Evolutionary conservation across 2,797 vertebrate genomes (phyloP), one percentile per base, ranked within the genome.

Genomic region (Enteromius radiatus): DNA sequence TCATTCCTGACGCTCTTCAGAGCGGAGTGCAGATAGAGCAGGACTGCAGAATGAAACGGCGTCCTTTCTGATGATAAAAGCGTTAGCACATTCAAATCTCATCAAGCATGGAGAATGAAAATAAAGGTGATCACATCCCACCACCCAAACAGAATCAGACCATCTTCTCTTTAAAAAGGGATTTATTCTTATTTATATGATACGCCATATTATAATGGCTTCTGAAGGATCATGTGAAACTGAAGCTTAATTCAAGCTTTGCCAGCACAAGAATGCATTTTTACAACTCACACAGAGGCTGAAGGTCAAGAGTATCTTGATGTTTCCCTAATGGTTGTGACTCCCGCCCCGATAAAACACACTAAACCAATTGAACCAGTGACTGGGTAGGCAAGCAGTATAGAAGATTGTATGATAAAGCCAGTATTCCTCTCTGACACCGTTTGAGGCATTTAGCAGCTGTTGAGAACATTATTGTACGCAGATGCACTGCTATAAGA

Each of bases 1-100:
- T 73, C 54, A 63, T 71, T 71, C 54, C 54, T 81, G 36, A 73
- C 68, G 5, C 79, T 73, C 68, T 45, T 45, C 68, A 73, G 59
- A 67, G 61, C 52, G 36, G 45, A 82, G 41, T 31, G 68, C 68
- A 73, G 79, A 63, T 63, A 81, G 52, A 73, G 68, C 19, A 63
- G 33, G 80, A 75, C 31, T 43, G 59, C 70, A 54, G 71, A 64
- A 81, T 49, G 9, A 63, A 69, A 74, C 54, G 9, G 56, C 36
- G 33, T 59, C 47, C 36, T 63, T 59, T 61, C 71, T 81, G 68
- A 67, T 10, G 61, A 73, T 65, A 19, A 52, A 52, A 74, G 67
- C 7, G 21, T 36, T 59, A 43, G 61, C 76, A 54, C 68, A 28
- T 36, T 59, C 76, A 43, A 52, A 54, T 31, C 28, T 45, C 76